Evolutionary conservation across 2,888 invertebrate genomes (phyloP), one percentile per base, ranked within the genome.

Genomic region (Nasonia oneida): DNA sequence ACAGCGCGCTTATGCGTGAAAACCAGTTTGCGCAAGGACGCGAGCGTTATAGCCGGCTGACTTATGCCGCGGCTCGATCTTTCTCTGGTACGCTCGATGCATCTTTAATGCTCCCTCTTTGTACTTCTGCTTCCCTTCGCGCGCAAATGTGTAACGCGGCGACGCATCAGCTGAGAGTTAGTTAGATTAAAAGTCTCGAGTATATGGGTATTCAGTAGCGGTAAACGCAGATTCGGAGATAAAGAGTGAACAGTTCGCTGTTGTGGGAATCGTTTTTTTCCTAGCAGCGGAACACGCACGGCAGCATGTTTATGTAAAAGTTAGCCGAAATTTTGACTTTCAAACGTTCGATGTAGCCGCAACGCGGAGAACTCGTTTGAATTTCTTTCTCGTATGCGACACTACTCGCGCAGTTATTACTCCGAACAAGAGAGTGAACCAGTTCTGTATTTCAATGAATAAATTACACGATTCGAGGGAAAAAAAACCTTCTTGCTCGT

Each of bases 11-110:
- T 83, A 67, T 86, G 90, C 89, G 89, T 73, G 91, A 90, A 90
- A 93, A 93, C 93, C 93, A 93, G 93, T 93, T 93, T 93, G 92
- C 74, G 74, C 93, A 93, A 93, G 93, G 93, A 92, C 92, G 91
- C 74, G 39, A 74, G 75, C 73, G 76, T 76, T 37, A 57, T 57
- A 78, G 88, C 90, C 90, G 90, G 89, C 90, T 90, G 89, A 89
- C 90, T 90, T 89, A 89, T 90, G 89, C 87, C 88, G 86, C 87
- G 81, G 87, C 85, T 86, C 88, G 88, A 88, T 89, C 90, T 89
- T 70, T 67, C 53, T 50, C 85, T 85, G 81, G 81, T 74, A 64
- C 78, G 81, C 90, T 89, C 88, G 89, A 89, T 90, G 92, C 92
- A 91, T 92, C 90, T 90, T 91, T 91, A 91, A 92, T 91, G 90